Evolutionary conservation across 2,113 vertebrate genomes (phyloP).

Genomic region (Actinemys pallida): DNA sequence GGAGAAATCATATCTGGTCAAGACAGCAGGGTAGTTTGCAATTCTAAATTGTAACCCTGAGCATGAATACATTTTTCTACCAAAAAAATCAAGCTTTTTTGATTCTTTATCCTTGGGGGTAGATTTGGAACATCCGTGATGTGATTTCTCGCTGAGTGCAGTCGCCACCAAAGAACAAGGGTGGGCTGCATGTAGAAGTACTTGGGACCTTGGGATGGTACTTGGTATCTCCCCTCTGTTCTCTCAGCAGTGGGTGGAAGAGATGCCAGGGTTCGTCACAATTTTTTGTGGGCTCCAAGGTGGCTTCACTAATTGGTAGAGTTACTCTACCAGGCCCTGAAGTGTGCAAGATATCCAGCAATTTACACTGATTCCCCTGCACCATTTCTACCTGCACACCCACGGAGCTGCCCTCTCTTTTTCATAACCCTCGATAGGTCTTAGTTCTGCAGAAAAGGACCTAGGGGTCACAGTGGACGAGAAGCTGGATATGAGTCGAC

Average conservation of each 20-base stretch:
- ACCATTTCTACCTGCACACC: neutral
- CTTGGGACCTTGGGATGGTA: neutral
- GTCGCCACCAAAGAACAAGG: neutral
- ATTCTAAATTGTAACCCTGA: neutral
- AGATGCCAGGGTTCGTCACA: neutral
- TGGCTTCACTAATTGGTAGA: neutral
- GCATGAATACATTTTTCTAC: neutral
- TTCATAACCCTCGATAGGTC: neutral
- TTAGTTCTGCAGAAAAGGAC: no score
- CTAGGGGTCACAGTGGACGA: no score
- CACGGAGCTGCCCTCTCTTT: neutral
- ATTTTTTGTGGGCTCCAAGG: neutral
- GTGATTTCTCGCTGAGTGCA: neutral
- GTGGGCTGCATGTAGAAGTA: neutral
- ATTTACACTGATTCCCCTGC: neutral
- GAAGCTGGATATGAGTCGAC: no score
- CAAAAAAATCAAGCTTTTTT: neutral
- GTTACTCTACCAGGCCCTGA: neutral
- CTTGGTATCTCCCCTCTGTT: neutral
- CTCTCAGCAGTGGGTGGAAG: neutral
- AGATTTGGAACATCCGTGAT: neutral
- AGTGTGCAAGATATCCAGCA: neutral
- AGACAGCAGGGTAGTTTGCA: neutral
- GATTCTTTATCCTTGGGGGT: neutral
- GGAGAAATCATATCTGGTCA: neutral